Base-by-base conservation (phyloP, 2,113 vertebrate species). In the Ascaphus truei region DNA sequence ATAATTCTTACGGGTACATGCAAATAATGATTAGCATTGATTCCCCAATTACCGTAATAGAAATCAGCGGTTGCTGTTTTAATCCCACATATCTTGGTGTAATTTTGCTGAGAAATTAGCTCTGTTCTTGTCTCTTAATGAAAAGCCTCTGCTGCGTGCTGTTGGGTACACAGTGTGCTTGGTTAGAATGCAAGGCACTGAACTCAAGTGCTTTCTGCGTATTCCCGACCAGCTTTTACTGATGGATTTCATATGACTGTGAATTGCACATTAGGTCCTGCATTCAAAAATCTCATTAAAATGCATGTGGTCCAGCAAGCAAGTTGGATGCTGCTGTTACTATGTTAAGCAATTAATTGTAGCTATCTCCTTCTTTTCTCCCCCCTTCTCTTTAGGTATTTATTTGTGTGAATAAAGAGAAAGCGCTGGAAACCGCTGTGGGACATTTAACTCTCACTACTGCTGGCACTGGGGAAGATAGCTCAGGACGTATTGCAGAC, bases 381-480 rank as follows among this genome's bases (percentile, higher is more conserved):
- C 52, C 22, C 31, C 52, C 74, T 60, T 47, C 74, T 68, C 74
- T 68, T 72, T 27, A 76, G 75, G 74, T 77, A 39, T 34, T 73
- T 76, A 52, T 80, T 43, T 79, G 74, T 79, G 68, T 80, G 77
- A 77, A 84, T 58, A 79, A 75, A 81, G 73, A 76, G 75, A 77
- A 76, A 59, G 68, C 71, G 61, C 57, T 73, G 67, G 76, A 60
- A 71, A 73, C 72, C 69, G 52, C 62, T 66, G 33, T 7, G 12
- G 29, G 50, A 30, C 26, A 23, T 25, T 65, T 52, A 65, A 65
- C 50, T 51, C 47, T 50, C 39, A 22, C 53, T 10, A 59, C 69
- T 77, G 43, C 76, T 76, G 77, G 71, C 83, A 77, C 80, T 83
- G 75, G 81, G 75, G 79, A 84, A 77, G 58, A 74, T 58, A 80